Percentiles rank a stretch among this genome's conserved stretches.
These are phyloP conservation scores for Drosophila rubida DNA, from an alignment of 2,888 invertebrate species.

Conservation along the genomic window DNA sequence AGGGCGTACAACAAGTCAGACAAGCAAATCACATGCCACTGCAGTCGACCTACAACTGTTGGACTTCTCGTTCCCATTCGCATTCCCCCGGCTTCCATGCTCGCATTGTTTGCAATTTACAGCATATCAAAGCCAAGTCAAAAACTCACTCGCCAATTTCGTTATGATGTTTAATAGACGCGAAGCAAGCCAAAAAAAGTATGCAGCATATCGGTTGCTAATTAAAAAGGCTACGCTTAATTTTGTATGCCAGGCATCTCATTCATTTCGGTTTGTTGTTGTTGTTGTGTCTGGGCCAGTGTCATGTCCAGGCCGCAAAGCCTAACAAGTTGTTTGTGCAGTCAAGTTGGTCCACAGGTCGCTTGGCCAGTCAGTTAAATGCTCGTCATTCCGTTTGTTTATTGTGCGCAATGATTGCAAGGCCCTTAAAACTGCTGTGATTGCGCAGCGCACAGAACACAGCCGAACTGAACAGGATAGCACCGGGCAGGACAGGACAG, in stretches of 20 bases:
- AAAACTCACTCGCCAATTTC: slow-evolving; percentile 23
- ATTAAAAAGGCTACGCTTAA: slow-evolving; percentile 59
- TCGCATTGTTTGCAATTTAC: slow-evolving; percentile 59
- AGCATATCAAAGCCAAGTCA: slow-evolving; percentile 64
- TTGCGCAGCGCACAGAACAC: slow-evolving; percentile 44
- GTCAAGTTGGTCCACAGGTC: slow-evolving; percentile 13
- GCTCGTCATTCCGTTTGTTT: slow-evolving; percentile 80
- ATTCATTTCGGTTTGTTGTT: background rate
- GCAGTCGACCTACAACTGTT: slow-evolving; percentile 38
- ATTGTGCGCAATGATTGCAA: slow-evolving; percentile 77
- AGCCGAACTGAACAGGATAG: background rate
- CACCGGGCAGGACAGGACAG: slow-evolving; percentile 14
- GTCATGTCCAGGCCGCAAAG: slow-evolving; percentile 55
- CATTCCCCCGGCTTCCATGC: background rate
- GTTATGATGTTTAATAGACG: slow-evolving; percentile 43
- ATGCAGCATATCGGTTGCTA: slow-evolving; percentile 45
- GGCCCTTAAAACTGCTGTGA: slow-evolving; percentile 71
- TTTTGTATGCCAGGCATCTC: slow-evolving; percentile 34
- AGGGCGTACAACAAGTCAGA: slow-evolving; percentile 70
- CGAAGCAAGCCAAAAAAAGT: background rate
- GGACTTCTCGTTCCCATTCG: background rate
- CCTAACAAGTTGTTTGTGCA: slow-evolving; percentile 65
- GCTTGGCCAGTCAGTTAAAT: slow-evolving; percentile 72
- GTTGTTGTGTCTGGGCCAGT: slow-evolving; percentile 27
- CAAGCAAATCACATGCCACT: slow-evolving; percentile 74